A percentile compares a stretch with the other conserved stretches of the same genome.
Conservation (phyloP, 2,113 vertebrate species). For the Ariopsis seemanni region DNA sequence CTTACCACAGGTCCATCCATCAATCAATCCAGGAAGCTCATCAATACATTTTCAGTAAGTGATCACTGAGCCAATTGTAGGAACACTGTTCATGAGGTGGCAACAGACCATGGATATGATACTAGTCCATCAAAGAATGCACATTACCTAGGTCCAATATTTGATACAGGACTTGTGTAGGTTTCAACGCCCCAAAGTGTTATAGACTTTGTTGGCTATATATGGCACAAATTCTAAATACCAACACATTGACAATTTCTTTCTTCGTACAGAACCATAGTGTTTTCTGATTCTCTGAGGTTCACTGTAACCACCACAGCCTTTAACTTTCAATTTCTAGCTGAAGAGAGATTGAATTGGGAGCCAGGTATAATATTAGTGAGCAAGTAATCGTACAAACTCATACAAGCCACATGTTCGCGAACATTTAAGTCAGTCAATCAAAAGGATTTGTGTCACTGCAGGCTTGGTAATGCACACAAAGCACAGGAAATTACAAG, state of each 20-base stretch:
- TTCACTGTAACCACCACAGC: not conserved
- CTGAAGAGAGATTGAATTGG: not conserved
- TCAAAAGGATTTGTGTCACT: not conserved
- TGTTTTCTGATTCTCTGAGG: not conserved
- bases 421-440: not conserved
- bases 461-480: not conserved
- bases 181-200: not conserved
- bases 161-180: not conserved
- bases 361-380: not conserved
- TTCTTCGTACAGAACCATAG: not conserved
- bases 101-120: not conserved
- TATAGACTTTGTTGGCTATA: not conserved
- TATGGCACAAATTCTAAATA: conserved; percentile 3
- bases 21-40: not conserved
- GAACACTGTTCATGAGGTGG: not conserved
- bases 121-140: not conserved
- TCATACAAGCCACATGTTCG: not conserved
- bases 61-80: not conserved
- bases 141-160: not conserved
- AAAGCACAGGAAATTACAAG: not conserved
- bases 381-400: not conserved
- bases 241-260: not conserved
- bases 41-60: not conserved
- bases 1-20: not conserved
- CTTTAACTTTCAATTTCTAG: not conserved